Percentiles rank a stretch among this genome's conserved stretches.
phyloP scores from a whole-genome alignment of 64 coral and sea anemone genomes.

The Stylophora pistillata region DNA sequence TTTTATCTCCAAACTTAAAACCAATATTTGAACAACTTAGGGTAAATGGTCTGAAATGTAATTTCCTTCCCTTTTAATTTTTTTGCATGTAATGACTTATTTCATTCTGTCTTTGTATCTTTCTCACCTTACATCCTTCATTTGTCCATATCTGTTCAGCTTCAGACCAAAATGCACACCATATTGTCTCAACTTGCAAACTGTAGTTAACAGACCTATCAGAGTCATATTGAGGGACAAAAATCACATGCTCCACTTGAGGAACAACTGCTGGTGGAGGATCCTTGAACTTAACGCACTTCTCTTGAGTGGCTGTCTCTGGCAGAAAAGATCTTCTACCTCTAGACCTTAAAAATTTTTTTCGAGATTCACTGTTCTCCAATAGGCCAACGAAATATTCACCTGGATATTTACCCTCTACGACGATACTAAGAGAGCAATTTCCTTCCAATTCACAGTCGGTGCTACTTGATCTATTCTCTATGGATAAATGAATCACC shows the following conservation, averaged over 20 bases:
- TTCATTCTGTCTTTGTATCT: not conserved
- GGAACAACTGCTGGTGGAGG: constrained; percentile 38
- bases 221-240: constrained; percentile 33
- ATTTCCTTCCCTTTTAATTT: not conserved
- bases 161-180: constrained; percentile 46
- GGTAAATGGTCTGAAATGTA: no score
- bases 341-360: not conserved
- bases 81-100: not conserved
- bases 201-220: constrained; percentile 41
- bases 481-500: not conserved
- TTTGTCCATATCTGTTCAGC: constrained; percentile 39
- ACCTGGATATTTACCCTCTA: not conserved
- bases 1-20: no score
- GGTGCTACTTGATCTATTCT: not conserved
- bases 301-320: not conserved
- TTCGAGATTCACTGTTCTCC: no score
- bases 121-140: constrained; percentile 41
- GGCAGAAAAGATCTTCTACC: not conserved
- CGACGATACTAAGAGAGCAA: not conserved
- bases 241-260: not conserved
- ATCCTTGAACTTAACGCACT: constrained; percentile 56
- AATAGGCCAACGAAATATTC: not conserved
- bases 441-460: not conserved
- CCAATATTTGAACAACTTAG: no score
- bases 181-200: constrained; percentile 19